A percentile compares a stretch with the other conserved stretches of the same genome.
Conservation (phyloP, 1,140 invertebrate species). For the Heliconius eleuchia region DNA sequence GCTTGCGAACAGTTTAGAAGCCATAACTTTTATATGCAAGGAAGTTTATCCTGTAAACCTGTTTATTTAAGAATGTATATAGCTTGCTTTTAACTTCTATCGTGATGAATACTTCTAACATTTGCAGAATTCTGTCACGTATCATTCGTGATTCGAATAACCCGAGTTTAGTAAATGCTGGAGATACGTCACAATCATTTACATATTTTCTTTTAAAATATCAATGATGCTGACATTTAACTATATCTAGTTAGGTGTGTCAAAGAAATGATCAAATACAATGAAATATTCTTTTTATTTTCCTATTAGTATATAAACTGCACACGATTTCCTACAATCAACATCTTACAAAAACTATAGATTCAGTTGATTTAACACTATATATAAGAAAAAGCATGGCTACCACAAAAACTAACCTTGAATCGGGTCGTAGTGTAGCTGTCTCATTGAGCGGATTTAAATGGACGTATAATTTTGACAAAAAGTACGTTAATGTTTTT, state of each 20-base stretch:
- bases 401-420: background rate
- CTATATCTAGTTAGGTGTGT: too few species aligned
- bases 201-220: background rate
- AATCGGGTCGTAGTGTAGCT: background rate
- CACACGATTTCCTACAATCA: background rate
- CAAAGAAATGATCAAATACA: too few species aligned
- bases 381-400: background rate
- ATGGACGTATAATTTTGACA: background rate
- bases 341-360: background rate
- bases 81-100: background rate
- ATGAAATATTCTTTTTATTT: background rate
- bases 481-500: background rate
- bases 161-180: background rate
- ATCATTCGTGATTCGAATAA: background rate
- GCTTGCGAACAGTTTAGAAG: background rate
- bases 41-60: constrained; percentile 8
- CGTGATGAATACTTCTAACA: background rate
- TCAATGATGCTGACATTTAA: too few species aligned
- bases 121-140: background rate
- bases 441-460: background rate
- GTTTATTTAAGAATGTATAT: background rate
- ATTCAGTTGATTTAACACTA: constrained; percentile 1
- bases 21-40: constrained; percentile 8
- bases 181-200: background rate
- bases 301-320: background rate